Base-by-base conservation (phyloP, 2,888 invertebrate species). In the Lasioglossum oenotherae region DNA sequence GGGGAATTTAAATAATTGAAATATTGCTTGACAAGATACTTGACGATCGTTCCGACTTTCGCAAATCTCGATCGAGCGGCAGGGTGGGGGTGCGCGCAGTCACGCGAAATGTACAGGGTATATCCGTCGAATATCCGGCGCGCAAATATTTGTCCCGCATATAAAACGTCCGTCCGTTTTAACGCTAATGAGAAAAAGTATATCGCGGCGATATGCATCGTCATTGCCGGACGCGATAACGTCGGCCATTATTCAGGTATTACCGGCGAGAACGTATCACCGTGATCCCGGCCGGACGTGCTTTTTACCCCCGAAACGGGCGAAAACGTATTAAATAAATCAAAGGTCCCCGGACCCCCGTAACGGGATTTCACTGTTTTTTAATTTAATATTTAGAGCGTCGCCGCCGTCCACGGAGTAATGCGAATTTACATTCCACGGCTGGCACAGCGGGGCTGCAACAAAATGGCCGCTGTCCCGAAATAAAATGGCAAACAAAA, bases 281-380 rank as follows among this genome's bases (percentile, higher is more conserved):
- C 19, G 74, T 49, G 74, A 78, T 84, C 57, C 81, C 27, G n/a
- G 31, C 31, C 27, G 64, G 27, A 16, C 64, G 31, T 64, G 64
- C 64, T 64, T 64, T 64, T 64, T 64, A 64, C 31, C 16, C 64
- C 64, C 64, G 64, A 53, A 53, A 80, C 74, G 53, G 16, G 79
- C 75, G 31, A 73, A 35, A 80, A 77, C 80, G 38, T 84, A 84
- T 38, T 38, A 69, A 69, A 85, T 85, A 84, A 85, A 83, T 79
- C 79, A 85, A 38, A 35, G 6, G 64, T 53, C 1, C 27, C 67
- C 35, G 0, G 31, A 3, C 8, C 19, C 67, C 41, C 41, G 38
- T 10, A 4, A 41, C 41, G 44, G 31, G 64, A 85, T 85, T 78
- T 75, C 84, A 67, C 78, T 27, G 84, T 79, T 85, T 85, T 67